A percentile compares a stretch with the other conserved stretches of the same genome.
phyloP scores from a whole-genome alignment of 2,888 invertebrate genomes.

The Drosophila villosipedis region DNA sequence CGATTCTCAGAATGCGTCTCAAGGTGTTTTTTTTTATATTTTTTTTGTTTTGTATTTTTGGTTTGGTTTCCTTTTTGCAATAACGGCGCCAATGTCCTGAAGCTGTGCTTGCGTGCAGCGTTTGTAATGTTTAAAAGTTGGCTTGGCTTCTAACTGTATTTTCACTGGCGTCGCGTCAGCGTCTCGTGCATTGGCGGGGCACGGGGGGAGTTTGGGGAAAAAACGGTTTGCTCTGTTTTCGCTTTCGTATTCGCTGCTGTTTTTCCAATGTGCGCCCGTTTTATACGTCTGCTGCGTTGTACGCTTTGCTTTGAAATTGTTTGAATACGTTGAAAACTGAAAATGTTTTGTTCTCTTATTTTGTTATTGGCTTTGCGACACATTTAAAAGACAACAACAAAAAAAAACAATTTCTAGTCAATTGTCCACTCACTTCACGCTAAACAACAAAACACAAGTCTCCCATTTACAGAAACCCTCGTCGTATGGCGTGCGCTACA shows the following conservation, averaged over 20 bases:
- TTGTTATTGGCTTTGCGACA: conserved; percentile 52
- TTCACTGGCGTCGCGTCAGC: conserved; percentile 44
- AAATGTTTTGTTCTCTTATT: conserved; percentile 41
- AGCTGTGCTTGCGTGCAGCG: conserved; percentile 2
- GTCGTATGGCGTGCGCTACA: conserved; percentile 58
- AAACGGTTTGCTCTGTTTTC: conserved; percentile 47
- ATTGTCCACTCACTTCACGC: conserved; percentile 72
- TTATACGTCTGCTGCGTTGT: conserved; percentile 13
- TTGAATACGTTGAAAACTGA: conserved; percentile 37
- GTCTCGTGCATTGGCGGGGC: conserved; percentile 31
- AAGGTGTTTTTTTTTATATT: conserved; percentile 44
- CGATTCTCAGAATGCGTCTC: conserved; percentile 32
- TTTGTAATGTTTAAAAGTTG: conserved; percentile 2
- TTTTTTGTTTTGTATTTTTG: neutral
- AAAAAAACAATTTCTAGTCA: conserved; percentile 61
- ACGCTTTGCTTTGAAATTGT: conserved; percentile 22
- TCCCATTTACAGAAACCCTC: conserved; percentile 75
- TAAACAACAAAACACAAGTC: conserved; percentile 75
- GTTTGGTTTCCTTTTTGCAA: conserved; percentile 1
- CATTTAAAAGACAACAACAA: conserved; percentile 55
- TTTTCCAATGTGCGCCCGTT: conserved; percentile 49
- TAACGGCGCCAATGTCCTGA: conserved; percentile 39
- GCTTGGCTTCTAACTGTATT: conserved; percentile 42
- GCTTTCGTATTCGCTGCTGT: conserved; percentile 43
- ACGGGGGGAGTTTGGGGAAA: conserved; percentile 21